These are phyloP conservation scores for Gasterosteus nipponicus DNA, from an alignment of 2,113 vertebrate species.

Conservation along the genomic window DNA sequence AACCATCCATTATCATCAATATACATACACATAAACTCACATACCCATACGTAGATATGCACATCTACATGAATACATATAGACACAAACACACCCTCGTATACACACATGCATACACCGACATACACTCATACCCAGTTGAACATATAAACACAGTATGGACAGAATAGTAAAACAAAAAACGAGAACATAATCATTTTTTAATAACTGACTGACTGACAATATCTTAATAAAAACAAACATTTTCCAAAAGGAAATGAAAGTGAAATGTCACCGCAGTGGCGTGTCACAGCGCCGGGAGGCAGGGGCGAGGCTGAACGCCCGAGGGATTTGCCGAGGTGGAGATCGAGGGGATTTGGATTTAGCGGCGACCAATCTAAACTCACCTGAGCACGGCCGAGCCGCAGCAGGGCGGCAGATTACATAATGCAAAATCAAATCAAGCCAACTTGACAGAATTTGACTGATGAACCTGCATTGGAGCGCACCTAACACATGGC, in stretches of 20 bases:
- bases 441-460: constrained; percentile 35
- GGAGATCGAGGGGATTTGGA: constrained; percentile 70
- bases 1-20: too few species aligned
- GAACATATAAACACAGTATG: too few species aligned
- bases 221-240: too few species aligned
- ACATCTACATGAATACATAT: too few species aligned
- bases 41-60: too few species aligned
- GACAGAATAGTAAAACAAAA: too few species aligned
- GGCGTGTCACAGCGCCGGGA: constrained; percentile 53
- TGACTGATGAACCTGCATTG: constrained; percentile 37
- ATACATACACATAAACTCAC: too few species aligned
- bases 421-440: constrained; percentile 41
- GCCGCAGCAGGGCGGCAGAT: constrained; percentile 34
- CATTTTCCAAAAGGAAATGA: background rate
- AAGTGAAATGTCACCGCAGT: constrained; percentile 18
- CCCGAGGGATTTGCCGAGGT: constrained; percentile 64
- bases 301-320: constrained; percentile 58
- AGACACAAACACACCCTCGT: too few species aligned
- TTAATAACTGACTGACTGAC: too few species aligned
- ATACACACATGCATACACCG: too few species aligned
- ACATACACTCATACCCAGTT: too few species aligned
- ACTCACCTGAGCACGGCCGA: constrained; percentile 55
- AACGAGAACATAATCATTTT: too few species aligned
- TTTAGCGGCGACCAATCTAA: constrained; percentile 69
- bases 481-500: background rate